Base-by-base conservation (phyloP, 1,140 invertebrate species). In the Drosophila bifasciata region DNA sequence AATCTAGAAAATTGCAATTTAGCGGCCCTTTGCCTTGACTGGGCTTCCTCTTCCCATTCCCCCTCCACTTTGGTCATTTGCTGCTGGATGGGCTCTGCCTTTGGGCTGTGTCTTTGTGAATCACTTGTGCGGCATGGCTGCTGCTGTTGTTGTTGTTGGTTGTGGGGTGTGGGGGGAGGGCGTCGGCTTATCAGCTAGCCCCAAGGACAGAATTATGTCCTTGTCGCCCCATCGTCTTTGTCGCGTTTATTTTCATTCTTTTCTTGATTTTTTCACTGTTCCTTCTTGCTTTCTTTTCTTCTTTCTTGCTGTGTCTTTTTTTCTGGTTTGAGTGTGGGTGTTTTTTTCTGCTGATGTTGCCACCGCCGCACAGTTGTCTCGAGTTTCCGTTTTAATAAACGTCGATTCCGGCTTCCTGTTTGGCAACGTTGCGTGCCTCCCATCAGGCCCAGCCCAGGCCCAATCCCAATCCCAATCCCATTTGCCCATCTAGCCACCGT, bases 371-470 rank as follows among this genome's bases (percentile, higher is more conserved):
- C 81, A 81, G 83, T 86, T 86, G 81, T 88, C 83, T 86, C 78
- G 66, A 88, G 83, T 88, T 86, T 86, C 83, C 83, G 83, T 86
- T 86, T 86, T 86, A 86, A 86, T 86, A 86, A 86, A 86, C 83
- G 83, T 83, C 83, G 83, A 88, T 88, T 86, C 83, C 83, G 83
- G 83, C 83, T 88, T 86, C 83, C 83, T 86, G 81, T 86, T 88
- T 88, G 81, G 63, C 83, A 71, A 62, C 81, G 50, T 50, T 71
- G 61, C 60, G 79, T 69, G 55, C 45, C 55, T 36, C 45, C 25
- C 17, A 28, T 9, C 49, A 36, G 25, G 9, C 58, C 45, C 36
- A n/a, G n/a, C n/a, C n/a, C n/a, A n/a, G n/a, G n/a, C n/a, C n/a
- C n/a, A n/a, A n/a, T n/a, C n/a, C n/a, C n/a, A n/a, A n/a, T n/a